Conservation (phyloP, 2,113 vertebrate species). For the Plectropomus leopardus region DNA sequence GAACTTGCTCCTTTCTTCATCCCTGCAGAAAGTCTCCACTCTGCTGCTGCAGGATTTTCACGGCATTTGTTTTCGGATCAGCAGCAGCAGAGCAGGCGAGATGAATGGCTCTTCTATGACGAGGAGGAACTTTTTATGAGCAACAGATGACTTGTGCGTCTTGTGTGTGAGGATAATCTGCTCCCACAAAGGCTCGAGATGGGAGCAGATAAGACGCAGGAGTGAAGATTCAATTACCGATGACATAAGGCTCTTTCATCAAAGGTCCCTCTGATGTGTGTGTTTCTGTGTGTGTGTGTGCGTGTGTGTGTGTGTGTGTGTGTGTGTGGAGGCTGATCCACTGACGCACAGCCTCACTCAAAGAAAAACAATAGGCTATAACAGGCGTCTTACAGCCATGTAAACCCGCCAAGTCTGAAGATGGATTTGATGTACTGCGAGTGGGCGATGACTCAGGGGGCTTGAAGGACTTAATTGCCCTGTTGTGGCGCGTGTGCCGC, state of each 20-base stretch:
- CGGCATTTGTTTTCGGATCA: not conserved
- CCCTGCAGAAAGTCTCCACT: not conserved
- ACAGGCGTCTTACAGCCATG: conserved; percentile 26
- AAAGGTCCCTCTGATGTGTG: conserved; percentile 41
- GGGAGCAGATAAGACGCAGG: conserved; percentile 44
- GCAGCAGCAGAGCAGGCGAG: conserved; percentile 26
- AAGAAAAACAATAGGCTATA: conserved; percentile 40
- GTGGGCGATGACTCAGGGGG: conserved; percentile 28
- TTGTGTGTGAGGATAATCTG: conserved; percentile 23
- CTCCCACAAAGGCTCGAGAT: conserved; percentile 40
- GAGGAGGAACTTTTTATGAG: conserved; percentile 16
- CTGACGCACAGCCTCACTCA: conserved; percentile 55
- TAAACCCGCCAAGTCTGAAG: conserved; percentile 19
- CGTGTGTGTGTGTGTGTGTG: conserved; percentile 21
- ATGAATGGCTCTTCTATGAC: not conserved
- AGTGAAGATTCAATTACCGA: conserved; percentile 60
- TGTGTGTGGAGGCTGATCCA: conserved; percentile 10
- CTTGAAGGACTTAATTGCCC: conserved; percentile 39
- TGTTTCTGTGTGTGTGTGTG: not conserved
- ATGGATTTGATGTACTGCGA: conserved; percentile 18
- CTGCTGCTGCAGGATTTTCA: not conserved
- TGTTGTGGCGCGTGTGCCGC: conserved; percentile 15
- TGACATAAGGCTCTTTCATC: conserved; percentile 53
- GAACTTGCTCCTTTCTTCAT: not conserved
- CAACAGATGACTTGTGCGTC: conserved; percentile 41